These are phyloP conservation scores for Gymnarchus niloticus DNA, from an alignment of 2,113 vertebrate genomes.

Conservation along the genomic window DNA sequence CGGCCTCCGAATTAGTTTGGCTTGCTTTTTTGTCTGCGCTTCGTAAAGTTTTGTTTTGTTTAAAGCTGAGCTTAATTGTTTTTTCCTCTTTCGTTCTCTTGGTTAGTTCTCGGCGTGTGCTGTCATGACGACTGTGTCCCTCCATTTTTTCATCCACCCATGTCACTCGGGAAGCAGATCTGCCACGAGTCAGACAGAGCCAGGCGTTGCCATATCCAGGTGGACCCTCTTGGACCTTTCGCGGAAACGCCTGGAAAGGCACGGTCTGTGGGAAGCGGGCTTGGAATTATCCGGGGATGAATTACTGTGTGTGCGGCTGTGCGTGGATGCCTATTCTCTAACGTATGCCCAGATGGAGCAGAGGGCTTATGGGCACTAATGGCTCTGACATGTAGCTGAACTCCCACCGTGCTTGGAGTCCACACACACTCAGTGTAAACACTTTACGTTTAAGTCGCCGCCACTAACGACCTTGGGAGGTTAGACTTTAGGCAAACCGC, in stretches of 20 bases:
- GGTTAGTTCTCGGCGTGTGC: background rate
- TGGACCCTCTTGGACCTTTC: slow-evolving; percentile 8
- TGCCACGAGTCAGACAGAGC: background rate
- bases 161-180: background rate
- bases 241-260: slow-evolving; percentile 4
- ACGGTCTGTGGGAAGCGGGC: slow-evolving; percentile 21
- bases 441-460: background rate
- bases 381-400: background rate
- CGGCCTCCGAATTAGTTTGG: background rate
- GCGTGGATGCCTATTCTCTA: background rate
- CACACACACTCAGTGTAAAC: background rate
- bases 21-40: background rate
- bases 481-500: no score
- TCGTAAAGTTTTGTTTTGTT: slow-evolving; percentile 10
- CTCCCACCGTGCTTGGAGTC: background rate
- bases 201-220: slow-evolving; percentile 13
- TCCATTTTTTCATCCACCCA: background rate
- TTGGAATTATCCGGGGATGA: slow-evolving; percentile 20
- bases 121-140: background rate
- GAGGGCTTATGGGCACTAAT: background rate
- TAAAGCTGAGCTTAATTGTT: no score
- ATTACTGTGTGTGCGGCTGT: slow-evolving; percentile 20
- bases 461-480: no score
- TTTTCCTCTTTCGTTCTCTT: background rate
- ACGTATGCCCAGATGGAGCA: background rate